Evolutionary conservation across 2,797 vertebrate genomes (phyloP).

Genomic region (Meda fulgida): DNA sequence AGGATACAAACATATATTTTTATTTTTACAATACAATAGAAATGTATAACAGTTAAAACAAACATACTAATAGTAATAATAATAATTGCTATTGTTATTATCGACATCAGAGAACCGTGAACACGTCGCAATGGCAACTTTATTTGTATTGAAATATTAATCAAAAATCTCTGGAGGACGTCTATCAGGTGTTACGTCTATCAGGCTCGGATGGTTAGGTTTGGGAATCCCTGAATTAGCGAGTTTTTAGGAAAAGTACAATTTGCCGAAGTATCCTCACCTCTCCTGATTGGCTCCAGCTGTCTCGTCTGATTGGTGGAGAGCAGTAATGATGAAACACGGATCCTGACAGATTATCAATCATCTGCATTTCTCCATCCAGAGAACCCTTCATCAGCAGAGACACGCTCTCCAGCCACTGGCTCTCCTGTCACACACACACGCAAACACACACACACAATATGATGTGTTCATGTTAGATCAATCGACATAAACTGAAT

Average conservation of each 20-base stretch:
- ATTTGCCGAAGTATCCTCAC: conserved; percentile 66
- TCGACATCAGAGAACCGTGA: not conserved
- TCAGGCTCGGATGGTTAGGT: not conserved
- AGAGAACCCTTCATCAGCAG: conserved; percentile 97
- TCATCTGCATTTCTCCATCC: conserved; percentile 95
- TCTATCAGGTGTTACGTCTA: not conserved
- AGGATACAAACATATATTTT: no score
- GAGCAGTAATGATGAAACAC: conserved; percentile 96
- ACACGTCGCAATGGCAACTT: not conserved
- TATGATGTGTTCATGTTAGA: not conserved
- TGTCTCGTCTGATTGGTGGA: conserved; percentile 85
- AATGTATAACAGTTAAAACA: no score
- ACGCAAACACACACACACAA: conserved; percentile 6
- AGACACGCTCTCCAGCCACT: conserved; percentile 99
- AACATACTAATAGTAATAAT: not conserved
- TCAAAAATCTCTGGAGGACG: not conserved
- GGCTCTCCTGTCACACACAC: conserved; percentile 87
- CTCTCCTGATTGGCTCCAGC: conserved; percentile 89
- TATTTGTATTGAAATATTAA: not conserved
- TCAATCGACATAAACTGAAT: not conserved
- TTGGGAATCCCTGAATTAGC: not conserved
- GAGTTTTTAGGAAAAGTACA: not conserved
- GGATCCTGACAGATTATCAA: conserved; percentile 97
- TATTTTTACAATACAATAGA: no score
- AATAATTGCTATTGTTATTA: not conserved